These are phyloP conservation scores for Gortyna flavago DNA, from an alignment of 2,888 invertebrate species.

Conservation along the genomic window DNA sequence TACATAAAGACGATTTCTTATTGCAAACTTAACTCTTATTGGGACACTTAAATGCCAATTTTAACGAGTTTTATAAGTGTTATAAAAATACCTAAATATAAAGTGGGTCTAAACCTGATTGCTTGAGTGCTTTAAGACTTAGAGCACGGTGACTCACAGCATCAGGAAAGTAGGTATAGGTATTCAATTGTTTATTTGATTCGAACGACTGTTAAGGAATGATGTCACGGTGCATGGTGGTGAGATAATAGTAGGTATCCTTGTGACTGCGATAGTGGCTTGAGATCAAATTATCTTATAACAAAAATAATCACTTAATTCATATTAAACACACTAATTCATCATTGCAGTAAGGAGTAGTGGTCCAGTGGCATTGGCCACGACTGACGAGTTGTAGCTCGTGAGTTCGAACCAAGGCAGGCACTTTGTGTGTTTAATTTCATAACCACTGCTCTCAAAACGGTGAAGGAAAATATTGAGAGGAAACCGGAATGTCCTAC, in stretches of 20 bases:
- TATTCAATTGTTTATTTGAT: constrained; percentile 43
- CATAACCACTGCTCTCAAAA: too few species aligned
- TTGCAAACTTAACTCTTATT: constrained; percentile 22
- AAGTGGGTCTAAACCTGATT: constrained; percentile 39
- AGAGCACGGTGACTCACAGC: constrained; percentile 32
- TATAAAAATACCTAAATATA: constrained; percentile 32
- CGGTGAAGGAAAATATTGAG: too few species aligned
- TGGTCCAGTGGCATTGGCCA: too few species aligned
- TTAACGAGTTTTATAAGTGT: constrained; percentile 19
- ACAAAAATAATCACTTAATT: neutral
- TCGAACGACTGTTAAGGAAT: constrained; percentile 22
- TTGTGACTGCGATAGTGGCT: neutral
- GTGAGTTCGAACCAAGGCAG: too few species aligned
- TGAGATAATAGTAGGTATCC: constrained; percentile 19
- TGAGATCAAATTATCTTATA: neutral
- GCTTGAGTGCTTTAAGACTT: constrained; percentile 3
- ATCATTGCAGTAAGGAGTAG: too few species aligned
- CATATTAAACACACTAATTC: neutral
- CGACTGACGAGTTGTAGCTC: too few species aligned
- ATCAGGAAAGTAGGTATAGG: constrained; percentile 30
- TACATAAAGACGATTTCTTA: neutral
- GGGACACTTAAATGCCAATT: neutral
- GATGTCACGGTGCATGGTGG: constrained; percentile 41
- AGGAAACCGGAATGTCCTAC: too few species aligned
- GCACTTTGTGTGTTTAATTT: too few species aligned